These are phyloP conservation scores for Fregetta grallaria DNA, from an alignment of 2,113 vertebrate genomes.

Conservation along the genomic window DNA sequence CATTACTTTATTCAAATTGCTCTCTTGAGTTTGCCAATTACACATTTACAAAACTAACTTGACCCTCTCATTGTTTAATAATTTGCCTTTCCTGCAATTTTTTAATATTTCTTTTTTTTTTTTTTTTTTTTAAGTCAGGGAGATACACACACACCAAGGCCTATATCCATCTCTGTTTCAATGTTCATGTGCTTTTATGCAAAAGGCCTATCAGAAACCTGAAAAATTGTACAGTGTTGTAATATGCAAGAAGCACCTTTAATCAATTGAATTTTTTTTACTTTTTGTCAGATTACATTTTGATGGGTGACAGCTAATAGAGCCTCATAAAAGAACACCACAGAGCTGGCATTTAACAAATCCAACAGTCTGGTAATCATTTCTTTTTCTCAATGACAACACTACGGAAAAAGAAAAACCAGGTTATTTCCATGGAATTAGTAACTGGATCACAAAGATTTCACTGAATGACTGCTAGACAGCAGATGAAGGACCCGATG, in stretches of 20 bases:
- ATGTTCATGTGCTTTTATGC: not conserved
- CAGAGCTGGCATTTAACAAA: constrained; percentile 13
- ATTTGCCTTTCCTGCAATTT: not conserved
- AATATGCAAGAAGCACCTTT: not conserved
- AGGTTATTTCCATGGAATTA: not conserved
- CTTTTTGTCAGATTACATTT: not conserved
- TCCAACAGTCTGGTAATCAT: not conserved
- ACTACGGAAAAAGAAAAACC: not conserved
- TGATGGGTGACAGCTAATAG: not conserved
- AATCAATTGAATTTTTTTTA: not conserved
- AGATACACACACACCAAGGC: not conserved
- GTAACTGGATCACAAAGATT: not conserved
- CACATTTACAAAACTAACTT: not conserved
- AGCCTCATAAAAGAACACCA: not conserved
- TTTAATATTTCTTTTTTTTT: not conserved
- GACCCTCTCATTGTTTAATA: not conserved
- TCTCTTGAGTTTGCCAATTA: not conserved
- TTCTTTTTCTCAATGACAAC: not conserved
- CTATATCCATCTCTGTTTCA: not conserved
- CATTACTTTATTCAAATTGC: not conserved
- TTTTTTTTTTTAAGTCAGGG: not conserved
- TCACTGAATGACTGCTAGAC: not conserved
- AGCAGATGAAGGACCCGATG: not conserved
- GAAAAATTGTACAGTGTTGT: not conserved
- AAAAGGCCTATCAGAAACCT: not conserved